phyloP scores from a whole-genome alignment of 2,888 invertebrate species.

The Calameuta filiformis region DNA sequence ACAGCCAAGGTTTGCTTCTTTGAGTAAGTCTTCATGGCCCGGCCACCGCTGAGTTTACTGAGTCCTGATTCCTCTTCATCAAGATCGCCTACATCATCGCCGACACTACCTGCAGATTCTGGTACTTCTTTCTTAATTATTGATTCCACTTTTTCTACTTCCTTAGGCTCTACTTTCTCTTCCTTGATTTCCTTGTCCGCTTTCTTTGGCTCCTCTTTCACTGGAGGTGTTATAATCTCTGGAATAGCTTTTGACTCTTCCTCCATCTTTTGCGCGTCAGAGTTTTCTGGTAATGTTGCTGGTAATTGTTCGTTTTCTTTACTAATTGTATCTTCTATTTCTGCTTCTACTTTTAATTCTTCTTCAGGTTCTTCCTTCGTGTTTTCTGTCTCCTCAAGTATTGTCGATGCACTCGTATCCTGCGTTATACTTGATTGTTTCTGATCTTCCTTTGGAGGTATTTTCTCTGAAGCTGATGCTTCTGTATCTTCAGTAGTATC shows the following conservation, averaged over 20 bases:
- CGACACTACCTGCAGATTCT: constrained; percentile 63
- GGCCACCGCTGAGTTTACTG: constrained; percentile 55
- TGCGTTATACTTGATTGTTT: constrained; percentile 27
- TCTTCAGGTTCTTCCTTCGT: constrained; percentile 25
- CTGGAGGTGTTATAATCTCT: not conserved
- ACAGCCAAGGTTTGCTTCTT: constrained; percentile 56
- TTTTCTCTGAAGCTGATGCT: constrained; percentile 32
- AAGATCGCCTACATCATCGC: constrained; percentile 65
- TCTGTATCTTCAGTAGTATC: constrained; percentile 37
- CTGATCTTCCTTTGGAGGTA: constrained; percentile 35
- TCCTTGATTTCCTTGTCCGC: constrained; percentile 37
- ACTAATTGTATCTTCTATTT: constrained; percentile 15
- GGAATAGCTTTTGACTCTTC: constrained; percentile 22
- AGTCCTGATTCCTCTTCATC: constrained; percentile 60
- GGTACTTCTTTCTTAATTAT: constrained; percentile 42
- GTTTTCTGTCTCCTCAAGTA: constrained; percentile 24
- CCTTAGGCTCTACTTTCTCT: constrained; percentile 42
- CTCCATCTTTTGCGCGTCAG: constrained; percentile 13
- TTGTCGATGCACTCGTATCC: constrained; percentile 17
- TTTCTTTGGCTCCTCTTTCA: constrained; percentile 24
- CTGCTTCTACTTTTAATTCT: constrained; percentile 6
- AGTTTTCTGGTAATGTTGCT: constrained; percentile 12
- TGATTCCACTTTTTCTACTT: constrained; percentile 40
- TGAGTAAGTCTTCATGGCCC: constrained; percentile 63
- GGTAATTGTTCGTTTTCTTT: constrained; percentile 15